phyloP scores from a whole-genome alignment of 2,888 invertebrate species.

The Anthoptus insignis region DNA sequence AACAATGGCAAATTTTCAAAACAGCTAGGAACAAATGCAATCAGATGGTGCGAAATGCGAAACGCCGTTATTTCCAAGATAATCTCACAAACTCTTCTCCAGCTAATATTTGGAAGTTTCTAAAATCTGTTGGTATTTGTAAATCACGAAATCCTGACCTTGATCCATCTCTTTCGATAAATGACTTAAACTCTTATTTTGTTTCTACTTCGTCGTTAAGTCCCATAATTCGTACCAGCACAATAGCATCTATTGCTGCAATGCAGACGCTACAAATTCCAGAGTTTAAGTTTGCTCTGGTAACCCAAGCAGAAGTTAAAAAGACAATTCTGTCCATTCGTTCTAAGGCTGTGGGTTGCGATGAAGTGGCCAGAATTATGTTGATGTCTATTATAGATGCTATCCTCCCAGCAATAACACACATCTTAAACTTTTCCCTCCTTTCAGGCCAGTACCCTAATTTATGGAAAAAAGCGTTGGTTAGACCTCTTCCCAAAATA shows the following conservation, averaged over 20 bases:
- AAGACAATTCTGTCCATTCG: no score
- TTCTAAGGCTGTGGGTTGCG: not conserved
- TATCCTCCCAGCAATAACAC: not conserved
- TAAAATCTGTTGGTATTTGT: not conserved
- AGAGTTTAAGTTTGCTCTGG: no score
- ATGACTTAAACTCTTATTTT: not conserved
- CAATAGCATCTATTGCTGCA: not conserved
- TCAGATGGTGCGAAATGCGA: no score
- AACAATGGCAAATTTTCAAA: no score
- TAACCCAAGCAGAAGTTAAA: not conserved
- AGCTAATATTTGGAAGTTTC: slow-evolving; percentile 8
- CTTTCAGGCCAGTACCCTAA: not conserved
- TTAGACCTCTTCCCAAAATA: not conserved
- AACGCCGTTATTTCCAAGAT: slow-evolving; percentile 2
- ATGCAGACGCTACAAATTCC: not conserved
- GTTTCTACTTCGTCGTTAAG: not conserved
- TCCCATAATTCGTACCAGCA: not conserved
- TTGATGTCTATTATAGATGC: not conserved
- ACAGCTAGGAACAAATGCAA: no score
- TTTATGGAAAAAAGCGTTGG: not conserved
- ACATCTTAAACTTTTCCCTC: not conserved
- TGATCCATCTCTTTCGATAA: not conserved
- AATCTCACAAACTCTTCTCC: not conserved
- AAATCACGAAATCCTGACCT: not conserved
- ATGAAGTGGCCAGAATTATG: not conserved